These are phyloP conservation scores for Aldabrachelys gigantea DNA, from an alignment of 2,113 vertebrate genomes.

Conservation along the genomic window DNA sequence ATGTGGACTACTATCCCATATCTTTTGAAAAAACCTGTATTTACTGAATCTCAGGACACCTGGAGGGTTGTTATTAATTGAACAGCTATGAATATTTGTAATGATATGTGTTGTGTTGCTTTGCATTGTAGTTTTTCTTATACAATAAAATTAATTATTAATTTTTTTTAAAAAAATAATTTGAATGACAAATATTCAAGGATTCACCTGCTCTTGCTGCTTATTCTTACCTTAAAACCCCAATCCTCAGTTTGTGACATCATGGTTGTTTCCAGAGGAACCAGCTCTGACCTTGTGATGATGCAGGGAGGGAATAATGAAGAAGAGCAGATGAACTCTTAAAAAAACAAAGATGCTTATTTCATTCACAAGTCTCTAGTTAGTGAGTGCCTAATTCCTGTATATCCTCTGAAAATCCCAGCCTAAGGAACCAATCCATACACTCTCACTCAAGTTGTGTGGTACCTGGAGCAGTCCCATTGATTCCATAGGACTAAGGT, in stretches of 20 bases:
- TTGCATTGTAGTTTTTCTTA: slow-evolving; percentile 62
- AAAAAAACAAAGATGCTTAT: slow-evolving; percentile 23
- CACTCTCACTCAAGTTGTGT: slow-evolving; percentile 2
- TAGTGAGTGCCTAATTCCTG: slow-evolving; percentile 39
- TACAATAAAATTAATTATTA: slow-evolving; percentile 66
- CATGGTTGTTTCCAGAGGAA: not conserved
- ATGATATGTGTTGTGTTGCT: slow-evolving; percentile 62
- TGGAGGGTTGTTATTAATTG: slow-evolving; percentile 67
- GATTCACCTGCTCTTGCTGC: slow-evolving; percentile 47
- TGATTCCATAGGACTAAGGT: not conserved
- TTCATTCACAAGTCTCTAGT: slow-evolving; percentile 30
- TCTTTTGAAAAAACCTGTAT: slow-evolving; percentile 69
- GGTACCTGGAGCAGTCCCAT: not conserved
- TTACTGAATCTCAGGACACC: slow-evolving; percentile 74
- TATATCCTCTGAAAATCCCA: slow-evolving; percentile 51
- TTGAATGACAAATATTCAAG: slow-evolving; percentile 44
- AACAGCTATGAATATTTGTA: slow-evolving; percentile 75
- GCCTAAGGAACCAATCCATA: slow-evolving; percentile 30
- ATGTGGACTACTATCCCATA: slow-evolving; percentile 63
- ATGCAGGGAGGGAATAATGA: not conserved
- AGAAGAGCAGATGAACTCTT: slow-evolving; percentile 54
- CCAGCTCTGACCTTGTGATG: not conserved
- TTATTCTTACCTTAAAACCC: slow-evolving; percentile 34
- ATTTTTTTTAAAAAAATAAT: slow-evolving; percentile 54
- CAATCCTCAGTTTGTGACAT: slow-evolving; percentile 6